Percentiles rank a stretch among this genome's conserved stretches.
Conservation (phyloP, 2,113 vertebrate species). For the Caloenas nicobarica region DNA sequence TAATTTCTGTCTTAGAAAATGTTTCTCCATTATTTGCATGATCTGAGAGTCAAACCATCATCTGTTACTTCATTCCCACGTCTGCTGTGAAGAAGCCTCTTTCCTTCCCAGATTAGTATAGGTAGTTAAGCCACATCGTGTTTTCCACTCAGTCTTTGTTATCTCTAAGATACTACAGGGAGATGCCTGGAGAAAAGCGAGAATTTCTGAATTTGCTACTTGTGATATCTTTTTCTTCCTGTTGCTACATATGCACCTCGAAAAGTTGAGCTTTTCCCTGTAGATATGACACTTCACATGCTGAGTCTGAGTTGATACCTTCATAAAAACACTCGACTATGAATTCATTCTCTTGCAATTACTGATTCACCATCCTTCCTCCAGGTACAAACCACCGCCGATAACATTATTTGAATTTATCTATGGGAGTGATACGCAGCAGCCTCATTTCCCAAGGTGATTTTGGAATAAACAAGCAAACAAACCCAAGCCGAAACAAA, state of each 20-base stretch:
- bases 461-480: not conserved
- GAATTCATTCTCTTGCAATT: not conserved
- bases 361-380: not conserved
- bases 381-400: not conserved
- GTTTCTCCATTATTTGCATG: not conserved
- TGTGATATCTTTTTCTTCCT: not conserved
- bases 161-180: not conserved
- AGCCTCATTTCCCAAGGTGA: not conserved
- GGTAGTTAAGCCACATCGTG: not conserved
- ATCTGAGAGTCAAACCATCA: not conserved
- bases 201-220: not conserved
- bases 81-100: not conserved
- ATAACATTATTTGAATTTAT: not conserved
- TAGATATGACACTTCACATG: rapidly evolving
- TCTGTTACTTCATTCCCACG: not conserved
- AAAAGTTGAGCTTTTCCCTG: not conserved
- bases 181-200: not conserved
- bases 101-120: not conserved
- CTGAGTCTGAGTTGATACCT: not conserved
- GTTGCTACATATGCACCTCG: not conserved
- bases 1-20: not conserved
- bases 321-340: not conserved
- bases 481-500: not conserved
- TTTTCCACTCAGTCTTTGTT: not conserved
- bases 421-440: not conserved